phyloP scores from a whole-genome alignment of 2,113 vertebrate species.

The Bubo bubo region DNA sequence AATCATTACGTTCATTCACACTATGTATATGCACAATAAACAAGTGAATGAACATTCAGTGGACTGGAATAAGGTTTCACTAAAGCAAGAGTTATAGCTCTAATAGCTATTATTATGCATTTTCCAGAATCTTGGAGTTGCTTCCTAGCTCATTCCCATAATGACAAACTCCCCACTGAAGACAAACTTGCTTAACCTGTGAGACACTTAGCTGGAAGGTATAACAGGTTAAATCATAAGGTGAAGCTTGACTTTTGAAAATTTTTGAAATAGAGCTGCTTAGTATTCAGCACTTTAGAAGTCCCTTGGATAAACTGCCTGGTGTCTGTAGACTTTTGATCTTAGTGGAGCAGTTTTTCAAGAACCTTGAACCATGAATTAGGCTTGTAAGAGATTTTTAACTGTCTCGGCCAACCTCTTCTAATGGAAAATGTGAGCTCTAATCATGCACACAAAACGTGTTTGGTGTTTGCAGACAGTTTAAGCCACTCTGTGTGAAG shows the following conservation, averaged over 20 bases:
- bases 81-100: not conserved
- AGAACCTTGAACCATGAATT: not conserved
- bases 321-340: not conserved
- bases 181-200: not conserved
- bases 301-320: not conserved
- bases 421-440: not conserved
- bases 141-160: not conserved
- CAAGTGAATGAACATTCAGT: not conserved
- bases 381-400: not conserved
- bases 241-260: not conserved
- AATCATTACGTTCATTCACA: not conserved
- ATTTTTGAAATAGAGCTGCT: not conserved
- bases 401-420: not conserved
- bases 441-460: not conserved
- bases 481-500: not conserved
- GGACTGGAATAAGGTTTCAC: not conserved
- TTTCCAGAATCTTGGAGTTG: not conserved
- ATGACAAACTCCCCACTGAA: not conserved
- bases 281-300: not conserved
- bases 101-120: not conserved
- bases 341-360: not conserved
- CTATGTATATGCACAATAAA: not conserved
- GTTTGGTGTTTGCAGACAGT: not conserved
- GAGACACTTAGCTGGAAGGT: not conserved
- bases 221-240: not conserved